These are phyloP conservation scores for Halocynthia roretzi DNA, from an alignment of 23 tunicate species.

Conservation along the genomic window DNA sequence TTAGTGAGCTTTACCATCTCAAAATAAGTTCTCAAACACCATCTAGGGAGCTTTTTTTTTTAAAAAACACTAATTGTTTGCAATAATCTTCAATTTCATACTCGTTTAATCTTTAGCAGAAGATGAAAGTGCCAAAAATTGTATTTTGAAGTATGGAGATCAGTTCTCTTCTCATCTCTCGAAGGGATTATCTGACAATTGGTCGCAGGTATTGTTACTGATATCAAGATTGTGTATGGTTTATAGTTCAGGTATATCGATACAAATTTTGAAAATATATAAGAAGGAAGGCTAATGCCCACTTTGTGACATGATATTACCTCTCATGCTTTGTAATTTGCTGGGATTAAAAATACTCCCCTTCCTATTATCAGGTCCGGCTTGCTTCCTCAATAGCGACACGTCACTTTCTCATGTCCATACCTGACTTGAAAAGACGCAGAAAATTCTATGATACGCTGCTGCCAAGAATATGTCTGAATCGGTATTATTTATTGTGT, in stretches of 20 bases:
- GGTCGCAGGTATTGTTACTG: constrained; percentile 63
- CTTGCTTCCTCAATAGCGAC: constrained; percentile 86
- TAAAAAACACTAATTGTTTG: too few relatives aligned
- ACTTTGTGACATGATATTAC: background rate
- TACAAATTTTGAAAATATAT: background rate
- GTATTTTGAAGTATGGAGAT: constrained; percentile 43
- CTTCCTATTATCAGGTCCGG: constrained; percentile 32
- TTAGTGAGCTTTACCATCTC: too few relatives aligned
- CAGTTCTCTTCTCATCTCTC: constrained; percentile 53
- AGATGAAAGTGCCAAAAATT: constrained; percentile 6
- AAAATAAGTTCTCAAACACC: too few relatives aligned
- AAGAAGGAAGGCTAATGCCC: background rate
- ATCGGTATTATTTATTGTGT: background rate
- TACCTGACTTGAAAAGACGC: constrained; percentile 19
- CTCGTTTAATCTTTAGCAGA: background rate
- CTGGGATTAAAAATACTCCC: background rate
- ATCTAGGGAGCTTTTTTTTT: too few relatives aligned
- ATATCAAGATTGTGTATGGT: background rate
- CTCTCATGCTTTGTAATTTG: background rate
- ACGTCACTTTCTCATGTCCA: constrained; percentile 46
- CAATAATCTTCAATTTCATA: too few relatives aligned
- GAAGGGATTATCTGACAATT: constrained; percentile 81
- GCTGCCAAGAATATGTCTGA: constrained; percentile 74
- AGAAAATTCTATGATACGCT: constrained; percentile 32
- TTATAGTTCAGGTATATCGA: too few relatives aligned